These are phyloP conservation scores for Salminus brasiliensis DNA, from an alignment of 2,113 vertebrate species.

Conservation along the genomic window DNA sequence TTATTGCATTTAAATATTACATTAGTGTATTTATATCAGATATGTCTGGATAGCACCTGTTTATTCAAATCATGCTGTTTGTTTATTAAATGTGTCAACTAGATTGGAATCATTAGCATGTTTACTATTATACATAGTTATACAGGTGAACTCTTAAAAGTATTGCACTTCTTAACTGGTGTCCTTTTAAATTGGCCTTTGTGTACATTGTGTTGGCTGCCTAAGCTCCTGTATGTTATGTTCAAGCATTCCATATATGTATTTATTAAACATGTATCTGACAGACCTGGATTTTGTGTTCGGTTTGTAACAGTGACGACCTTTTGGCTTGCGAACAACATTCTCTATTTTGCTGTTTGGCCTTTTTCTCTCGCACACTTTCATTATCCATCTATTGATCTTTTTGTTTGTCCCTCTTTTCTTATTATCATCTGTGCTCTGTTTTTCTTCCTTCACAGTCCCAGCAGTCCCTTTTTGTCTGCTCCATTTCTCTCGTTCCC, in stretches of 20 bases:
- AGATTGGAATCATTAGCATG: background rate
- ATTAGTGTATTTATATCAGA: background rate
- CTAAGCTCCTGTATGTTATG: background rate
- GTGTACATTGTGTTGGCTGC: background rate
- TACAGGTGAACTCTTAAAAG: too few relatives aligned
- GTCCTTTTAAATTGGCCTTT: too few relatives aligned
- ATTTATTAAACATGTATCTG: slow-evolving; percentile 7
- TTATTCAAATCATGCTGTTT: background rate
- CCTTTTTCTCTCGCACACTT: background rate
- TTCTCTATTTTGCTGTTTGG: background rate
- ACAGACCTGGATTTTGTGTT: background rate
- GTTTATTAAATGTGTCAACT: background rate
- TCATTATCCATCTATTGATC: background rate
- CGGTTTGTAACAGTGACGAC: too few relatives aligned
- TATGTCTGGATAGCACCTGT: background rate
- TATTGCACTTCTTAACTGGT: background rate
- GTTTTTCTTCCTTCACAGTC: background rate
- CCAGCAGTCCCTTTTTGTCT: background rate
- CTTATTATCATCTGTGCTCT: background rate
- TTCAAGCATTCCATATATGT: background rate
- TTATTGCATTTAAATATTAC: background rate
- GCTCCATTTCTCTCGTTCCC: background rate
- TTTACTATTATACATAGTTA: background rate
- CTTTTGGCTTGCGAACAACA: background rate
- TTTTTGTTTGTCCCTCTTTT: background rate